Evolutionary conservation across 2,113 vertebrate species (phyloP).

Genomic region (Opisthocomus hoazin): DNA sequence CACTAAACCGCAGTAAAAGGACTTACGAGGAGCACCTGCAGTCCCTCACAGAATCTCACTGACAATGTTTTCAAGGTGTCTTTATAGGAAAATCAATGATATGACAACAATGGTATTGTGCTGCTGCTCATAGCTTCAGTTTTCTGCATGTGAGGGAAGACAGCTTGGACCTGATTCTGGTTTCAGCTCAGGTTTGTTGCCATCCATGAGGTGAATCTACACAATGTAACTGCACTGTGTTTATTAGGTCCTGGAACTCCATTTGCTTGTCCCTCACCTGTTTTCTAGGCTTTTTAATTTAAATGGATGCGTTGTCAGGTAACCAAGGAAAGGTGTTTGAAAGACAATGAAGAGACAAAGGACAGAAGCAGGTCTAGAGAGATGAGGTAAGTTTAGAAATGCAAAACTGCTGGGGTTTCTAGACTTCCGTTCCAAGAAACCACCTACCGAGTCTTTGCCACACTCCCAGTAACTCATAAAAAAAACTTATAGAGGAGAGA

Average conservation of each 20-base stretch:
- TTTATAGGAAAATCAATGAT: background rate
- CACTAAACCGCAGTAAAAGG: background rate
- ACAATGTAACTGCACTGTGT: background rate
- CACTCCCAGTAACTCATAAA: background rate
- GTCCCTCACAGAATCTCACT: background rate
- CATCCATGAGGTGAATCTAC: background rate
- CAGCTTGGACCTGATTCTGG: background rate
- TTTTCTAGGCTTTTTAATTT: background rate
- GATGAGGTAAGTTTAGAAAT: conserved; percentile 3
- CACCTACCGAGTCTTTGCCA: background rate
- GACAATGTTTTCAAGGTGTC: background rate
- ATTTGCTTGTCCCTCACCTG: background rate
- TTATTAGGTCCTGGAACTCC: background rate
- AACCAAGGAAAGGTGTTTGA: conserved; percentile 7
- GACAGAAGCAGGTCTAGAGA: conserved; percentile 34
- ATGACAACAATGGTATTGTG: background rate
- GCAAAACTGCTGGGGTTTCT: background rate
- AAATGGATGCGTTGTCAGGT: background rate
- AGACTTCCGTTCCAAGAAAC: background rate
- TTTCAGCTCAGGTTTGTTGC: background rate
- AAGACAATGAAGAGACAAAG: conserved; percentile 12
- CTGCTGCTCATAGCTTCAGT: background rate
- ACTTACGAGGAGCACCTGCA: background rate
- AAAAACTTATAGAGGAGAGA: background rate
- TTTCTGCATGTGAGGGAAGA: background rate